Evolutionary conservation across 2,797 vertebrate genomes (phyloP).

Genomic region (Oryzias sinensis): DNA sequence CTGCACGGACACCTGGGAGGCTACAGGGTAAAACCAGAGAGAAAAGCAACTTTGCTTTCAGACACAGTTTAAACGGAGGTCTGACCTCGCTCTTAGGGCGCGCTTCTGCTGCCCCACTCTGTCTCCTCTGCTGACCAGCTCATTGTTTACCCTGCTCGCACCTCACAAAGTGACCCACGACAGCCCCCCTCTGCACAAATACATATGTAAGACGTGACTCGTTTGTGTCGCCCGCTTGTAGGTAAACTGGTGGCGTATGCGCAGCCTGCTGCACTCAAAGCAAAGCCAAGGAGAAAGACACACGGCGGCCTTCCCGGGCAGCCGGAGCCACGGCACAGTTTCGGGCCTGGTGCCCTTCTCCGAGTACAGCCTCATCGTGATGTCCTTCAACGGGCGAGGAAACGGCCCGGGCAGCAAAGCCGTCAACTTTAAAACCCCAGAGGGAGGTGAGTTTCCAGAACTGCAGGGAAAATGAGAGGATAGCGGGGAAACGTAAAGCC

Average conservation of each 20-base stretch:
- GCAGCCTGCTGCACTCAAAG: conserved; percentile 81
- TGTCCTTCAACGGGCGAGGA: conserved; percentile 90
- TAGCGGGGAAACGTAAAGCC: conserved; percentile 53
- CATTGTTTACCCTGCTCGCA: conserved; percentile 25
- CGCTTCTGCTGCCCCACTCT: conserved; percentile 30
- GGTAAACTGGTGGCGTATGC: conserved; percentile 93
- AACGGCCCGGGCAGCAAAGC: conserved; percentile 89
- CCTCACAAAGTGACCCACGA: conserved; percentile 5
- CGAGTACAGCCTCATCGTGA: conserved; percentile 88
- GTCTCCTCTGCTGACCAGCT: conserved; percentile 31
- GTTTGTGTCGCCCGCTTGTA: conserved; percentile 48
- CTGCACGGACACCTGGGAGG: conserved; percentile 91
- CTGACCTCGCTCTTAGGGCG: conserved; percentile 48
- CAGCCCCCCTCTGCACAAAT: conserved; percentile 1
- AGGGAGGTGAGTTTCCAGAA: conserved; percentile 87
- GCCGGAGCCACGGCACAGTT: conserved; percentile 80
- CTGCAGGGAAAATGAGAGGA: conserved; percentile 61
- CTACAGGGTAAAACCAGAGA: conserved; percentile 85
- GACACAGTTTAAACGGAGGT: conserved; percentile 65
- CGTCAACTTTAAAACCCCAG: conserved; percentile 87
- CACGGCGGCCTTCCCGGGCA: conserved; percentile 81
- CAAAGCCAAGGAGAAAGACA: conserved; percentile 83
- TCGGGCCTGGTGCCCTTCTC: conserved; percentile 87
- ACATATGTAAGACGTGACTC: conserved; percentile 3
- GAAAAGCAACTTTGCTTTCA: conserved; percentile 58